A percentile compares a stretch with the other conserved stretches of the same genome.
phyloP scores from a whole-genome alignment of 1,140 invertebrate species.

The Homarus americanus region DNA sequence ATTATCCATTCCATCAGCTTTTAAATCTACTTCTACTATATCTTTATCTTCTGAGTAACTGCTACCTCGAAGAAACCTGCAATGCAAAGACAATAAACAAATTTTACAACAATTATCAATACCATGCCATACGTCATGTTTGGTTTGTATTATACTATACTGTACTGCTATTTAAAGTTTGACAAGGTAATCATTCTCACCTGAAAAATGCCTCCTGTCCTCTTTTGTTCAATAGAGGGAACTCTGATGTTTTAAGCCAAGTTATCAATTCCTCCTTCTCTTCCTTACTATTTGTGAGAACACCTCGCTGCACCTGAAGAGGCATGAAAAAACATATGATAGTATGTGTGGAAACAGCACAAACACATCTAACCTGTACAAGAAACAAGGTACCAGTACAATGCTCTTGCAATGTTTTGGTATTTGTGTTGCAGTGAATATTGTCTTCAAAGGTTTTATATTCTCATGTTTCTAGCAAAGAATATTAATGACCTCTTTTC shows the following conservation, averaged over 20 bases:
- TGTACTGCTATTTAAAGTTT: background rate
- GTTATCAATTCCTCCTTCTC: background rate
- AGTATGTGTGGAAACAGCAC: background rate
- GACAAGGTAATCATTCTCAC: background rate
- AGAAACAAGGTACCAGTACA: background rate
- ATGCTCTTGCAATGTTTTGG: background rate
- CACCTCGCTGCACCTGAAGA: background rate
- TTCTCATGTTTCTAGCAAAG: too few species aligned
- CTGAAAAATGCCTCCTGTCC: slow-evolving; percentile 19
- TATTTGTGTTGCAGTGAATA: background rate
- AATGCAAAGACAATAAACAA: background rate
- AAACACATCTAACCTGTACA: background rate
- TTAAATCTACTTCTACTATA: slow-evolving; percentile 1
- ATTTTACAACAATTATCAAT: background rate
- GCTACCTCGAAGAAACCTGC: background rate
- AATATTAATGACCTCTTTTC: too few species aligned
- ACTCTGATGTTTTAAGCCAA: background rate
- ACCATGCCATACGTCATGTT: background rate
- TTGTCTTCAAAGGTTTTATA: background rate
- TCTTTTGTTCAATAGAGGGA: background rate
- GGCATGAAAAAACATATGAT: too few species aligned
- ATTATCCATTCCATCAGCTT: background rate
- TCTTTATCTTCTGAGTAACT: slow-evolving; percentile 6
- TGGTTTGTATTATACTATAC: background rate
- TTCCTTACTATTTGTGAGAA: background rate